Conservation (phyloP, 53 echinoderm and acorn worm genomes). For the Zoroaster sp. region DNA sequence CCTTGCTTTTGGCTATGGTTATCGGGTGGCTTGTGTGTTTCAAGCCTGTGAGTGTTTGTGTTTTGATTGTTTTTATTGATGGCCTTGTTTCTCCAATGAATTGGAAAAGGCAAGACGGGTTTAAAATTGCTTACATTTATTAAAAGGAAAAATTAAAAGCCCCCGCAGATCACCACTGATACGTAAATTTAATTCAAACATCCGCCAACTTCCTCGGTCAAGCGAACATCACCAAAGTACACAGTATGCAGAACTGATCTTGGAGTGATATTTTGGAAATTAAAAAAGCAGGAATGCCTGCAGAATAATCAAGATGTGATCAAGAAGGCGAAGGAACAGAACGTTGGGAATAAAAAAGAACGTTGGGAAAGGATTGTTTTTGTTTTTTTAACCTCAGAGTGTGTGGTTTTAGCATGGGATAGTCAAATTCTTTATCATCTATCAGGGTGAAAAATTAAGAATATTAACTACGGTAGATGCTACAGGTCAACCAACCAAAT, state of each 20-base stretch:
- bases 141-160: background rate
- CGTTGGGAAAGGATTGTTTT: too few species aligned
- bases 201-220: background rate
- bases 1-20: background rate
- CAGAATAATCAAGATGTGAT: too few species aligned
- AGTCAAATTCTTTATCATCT: too few species aligned
- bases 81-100: background rate
- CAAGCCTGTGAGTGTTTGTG: background rate
- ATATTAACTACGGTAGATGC: too few species aligned
- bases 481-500: too few species aligned
- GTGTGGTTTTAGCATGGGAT: too few species aligned
- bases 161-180: background rate
- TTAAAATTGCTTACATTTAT: background rate
- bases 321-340: too few species aligned
- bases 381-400: too few species aligned
- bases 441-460: too few species aligned
- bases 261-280: background rate
- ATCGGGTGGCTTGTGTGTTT: background rate
- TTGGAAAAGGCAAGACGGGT: background rate
- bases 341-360: too few species aligned
- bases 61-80: slow-evolving; percentile 2
- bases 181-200: background rate
- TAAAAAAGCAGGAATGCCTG: background rate
- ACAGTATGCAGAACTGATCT: background rate
- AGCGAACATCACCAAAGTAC: background rate